Conservation (phyloP, 2,888 invertebrate genomes). For the Acanthoscelides obtectus region DNA sequence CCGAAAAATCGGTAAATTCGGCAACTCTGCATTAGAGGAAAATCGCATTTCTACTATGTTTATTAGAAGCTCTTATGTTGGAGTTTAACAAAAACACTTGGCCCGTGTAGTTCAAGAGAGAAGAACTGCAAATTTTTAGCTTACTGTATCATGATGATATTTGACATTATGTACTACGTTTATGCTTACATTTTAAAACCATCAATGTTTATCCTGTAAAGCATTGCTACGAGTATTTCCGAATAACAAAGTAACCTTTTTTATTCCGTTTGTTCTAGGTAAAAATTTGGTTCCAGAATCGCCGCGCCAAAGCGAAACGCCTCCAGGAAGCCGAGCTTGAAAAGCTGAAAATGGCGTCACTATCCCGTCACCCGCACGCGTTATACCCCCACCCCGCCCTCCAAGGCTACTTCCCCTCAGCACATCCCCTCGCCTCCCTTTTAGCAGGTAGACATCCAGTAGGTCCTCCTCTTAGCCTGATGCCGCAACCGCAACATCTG, state of each 20-base stretch:
- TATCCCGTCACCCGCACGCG: conserved; percentile 57
- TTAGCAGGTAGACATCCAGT: conserved; percentile 47
- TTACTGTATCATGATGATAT: too few species aligned
- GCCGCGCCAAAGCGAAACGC: conserved; percentile 94
- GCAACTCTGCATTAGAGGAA: too few species aligned
- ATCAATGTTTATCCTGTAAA: too few species aligned
- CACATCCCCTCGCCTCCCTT: conserved; percentile 54
- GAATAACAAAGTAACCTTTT: neutral
- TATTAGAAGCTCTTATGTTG: too few species aligned
- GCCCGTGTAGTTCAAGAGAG: too few species aligned
- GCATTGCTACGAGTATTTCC: neutral
- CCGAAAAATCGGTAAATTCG: too few species aligned
- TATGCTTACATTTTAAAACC: too few species aligned
- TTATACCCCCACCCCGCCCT: conserved; percentile 57
- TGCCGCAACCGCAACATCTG: conserved; percentile 45
- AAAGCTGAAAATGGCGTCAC: conserved; percentile 82
- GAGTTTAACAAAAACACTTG: too few species aligned
- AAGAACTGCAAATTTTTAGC: too few species aligned
- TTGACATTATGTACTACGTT: too few species aligned
- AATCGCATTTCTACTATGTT: too few species aligned
- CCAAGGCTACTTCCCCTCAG: conserved; percentile 60
- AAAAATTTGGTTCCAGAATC: conserved; percentile 92
- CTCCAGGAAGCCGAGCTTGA: conserved; percentile 97
- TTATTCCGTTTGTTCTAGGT: conserved; percentile 53
- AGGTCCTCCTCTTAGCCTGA: conserved; percentile 45